A percentile compares a stretch with the other conserved stretches of the same genome.
These are phyloP conservation scores for Actenoides lindsayi DNA, from an alignment of 2,113 vertebrate genomes.

Conservation along the genomic window DNA sequence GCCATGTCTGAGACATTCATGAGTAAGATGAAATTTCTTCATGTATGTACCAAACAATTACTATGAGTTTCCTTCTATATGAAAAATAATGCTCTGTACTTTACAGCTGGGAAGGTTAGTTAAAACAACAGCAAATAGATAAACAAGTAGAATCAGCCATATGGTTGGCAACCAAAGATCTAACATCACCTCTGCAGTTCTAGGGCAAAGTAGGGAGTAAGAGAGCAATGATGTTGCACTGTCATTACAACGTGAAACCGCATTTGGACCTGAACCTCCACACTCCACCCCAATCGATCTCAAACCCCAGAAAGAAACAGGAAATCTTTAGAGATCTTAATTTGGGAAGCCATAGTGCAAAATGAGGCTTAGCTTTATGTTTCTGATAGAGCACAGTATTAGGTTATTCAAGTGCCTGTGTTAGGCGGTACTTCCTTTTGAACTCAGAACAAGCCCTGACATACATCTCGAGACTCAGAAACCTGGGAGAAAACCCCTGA, in stretches of 20 bases:
- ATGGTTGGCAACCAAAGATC: not conserved
- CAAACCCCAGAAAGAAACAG: not conserved
- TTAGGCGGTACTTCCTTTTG: not conserved
- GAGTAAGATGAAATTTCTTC: not conserved
- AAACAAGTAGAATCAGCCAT: not conserved
- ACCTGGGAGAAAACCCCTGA: not conserved
- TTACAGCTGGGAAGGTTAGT: not conserved
- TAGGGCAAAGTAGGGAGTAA: not conserved
- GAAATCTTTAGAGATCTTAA: not conserved
- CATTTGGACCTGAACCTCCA: not conserved
- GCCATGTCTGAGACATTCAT: not conserved
- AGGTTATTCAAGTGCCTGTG: not conserved
- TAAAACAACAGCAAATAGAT: not conserved
- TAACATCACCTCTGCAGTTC: not conserved
- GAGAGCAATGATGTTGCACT: not conserved
- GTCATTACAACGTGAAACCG: not conserved
- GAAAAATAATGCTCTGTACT: not conserved
- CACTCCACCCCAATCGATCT: not conserved
- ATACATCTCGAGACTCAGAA: not conserved
- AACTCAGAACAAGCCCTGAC: not conserved
- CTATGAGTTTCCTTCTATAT: not conserved
- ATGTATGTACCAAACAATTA: not conserved
- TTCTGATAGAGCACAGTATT: not conserved
- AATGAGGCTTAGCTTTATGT: not conserved
- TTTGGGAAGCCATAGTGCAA: not conserved